phyloP scores from a whole-genome alignment of 2,797 vertebrate genomes.

The Sebastolobus alascanus region DNA sequence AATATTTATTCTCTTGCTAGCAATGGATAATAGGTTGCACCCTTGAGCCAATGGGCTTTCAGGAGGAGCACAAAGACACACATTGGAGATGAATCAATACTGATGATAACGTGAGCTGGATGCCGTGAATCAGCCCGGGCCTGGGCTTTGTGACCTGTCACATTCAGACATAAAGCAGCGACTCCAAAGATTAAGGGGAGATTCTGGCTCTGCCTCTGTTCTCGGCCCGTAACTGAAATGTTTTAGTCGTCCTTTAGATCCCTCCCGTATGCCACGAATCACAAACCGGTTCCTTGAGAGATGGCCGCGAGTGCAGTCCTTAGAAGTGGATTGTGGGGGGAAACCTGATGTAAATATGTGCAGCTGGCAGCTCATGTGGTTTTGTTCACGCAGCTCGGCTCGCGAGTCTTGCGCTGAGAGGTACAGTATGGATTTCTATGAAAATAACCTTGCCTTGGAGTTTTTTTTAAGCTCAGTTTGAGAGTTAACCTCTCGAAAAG shows the following conservation, averaged over 20 bases:
- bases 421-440: constrained; percentile 74
- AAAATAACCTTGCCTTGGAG: constrained; percentile 64
- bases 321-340: constrained; percentile 75
- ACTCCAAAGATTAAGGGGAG: constrained; percentile 61
- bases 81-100: constrained; percentile 64
- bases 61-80: constrained; percentile 63
- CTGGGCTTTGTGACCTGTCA: constrained; percentile 60
- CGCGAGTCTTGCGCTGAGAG: constrained; percentile 49
- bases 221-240: constrained; percentile 42
- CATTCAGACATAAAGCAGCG: constrained; percentile 71
- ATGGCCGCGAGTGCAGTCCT: constrained; percentile 73
- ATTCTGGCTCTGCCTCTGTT: constrained; percentile 44
- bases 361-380: constrained; percentile 84
- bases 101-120: constrained; percentile 66
- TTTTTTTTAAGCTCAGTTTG: constrained; percentile 42
- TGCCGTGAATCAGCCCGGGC: constrained; percentile 53
- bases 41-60: constrained; percentile 56
- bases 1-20: constrained; percentile 65
- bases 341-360: constrained; percentile 80
- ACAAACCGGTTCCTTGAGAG: constrained; percentile 65
- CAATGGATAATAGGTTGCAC: constrained; percentile 55
- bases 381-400: constrained; percentile 72
- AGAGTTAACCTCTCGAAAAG: constrained; percentile 68
- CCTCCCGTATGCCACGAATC: constrained; percentile 53
- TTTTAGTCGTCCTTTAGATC: constrained; percentile 68